A percentile compares a stretch with the other conserved stretches of the same genome.
phyloP scores from a whole-genome alignment of 2,888 invertebrate species.

The Onthophagus sagittarius region DNA sequence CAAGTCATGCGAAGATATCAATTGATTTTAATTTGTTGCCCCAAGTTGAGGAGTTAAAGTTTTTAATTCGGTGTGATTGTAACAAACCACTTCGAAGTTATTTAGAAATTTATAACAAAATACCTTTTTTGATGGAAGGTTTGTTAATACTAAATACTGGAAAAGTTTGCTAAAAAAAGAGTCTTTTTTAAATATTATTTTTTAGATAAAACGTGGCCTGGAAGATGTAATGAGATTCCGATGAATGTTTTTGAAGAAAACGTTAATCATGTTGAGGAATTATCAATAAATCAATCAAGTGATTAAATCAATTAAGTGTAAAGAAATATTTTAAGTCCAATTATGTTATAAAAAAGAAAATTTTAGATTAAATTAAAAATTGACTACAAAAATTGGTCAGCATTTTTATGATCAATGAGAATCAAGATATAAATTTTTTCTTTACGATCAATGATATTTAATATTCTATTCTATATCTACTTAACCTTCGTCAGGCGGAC shows the following conservation, averaged over 20 bases:
- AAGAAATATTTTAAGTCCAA: too few species aligned
- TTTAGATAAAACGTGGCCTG: constrained; percentile 2
- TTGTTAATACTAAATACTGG: constrained; percentile 20
- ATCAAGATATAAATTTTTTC: too few species aligned
- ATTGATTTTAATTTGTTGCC: constrained; percentile 48
- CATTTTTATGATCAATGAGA: too few species aligned
- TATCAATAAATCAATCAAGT: too few species aligned
- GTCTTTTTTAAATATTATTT: neutral
- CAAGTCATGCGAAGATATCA: constrained; percentile 1
- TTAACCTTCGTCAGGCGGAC: too few species aligned
- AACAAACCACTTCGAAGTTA: constrained; percentile 46
- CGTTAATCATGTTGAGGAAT: neutral
- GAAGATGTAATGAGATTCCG: neutral
- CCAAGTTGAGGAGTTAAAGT: constrained; percentile 51
- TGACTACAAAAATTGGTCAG: too few species aligned
- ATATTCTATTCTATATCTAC: too few species aligned
- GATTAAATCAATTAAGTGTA: too few species aligned
- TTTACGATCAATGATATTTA: too few species aligned
- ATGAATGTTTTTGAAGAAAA: neutral
- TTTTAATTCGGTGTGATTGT: constrained; percentile 48
- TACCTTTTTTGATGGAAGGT: constrained; percentile 42
- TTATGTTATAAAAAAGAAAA: too few species aligned
- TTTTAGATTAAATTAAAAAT: too few species aligned
- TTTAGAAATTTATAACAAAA: constrained; percentile 44
- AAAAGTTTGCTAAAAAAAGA: neutral